Base-by-base conservation (phyloP, 2,888 invertebrate species). In the Orchesella flavescens region DNA sequence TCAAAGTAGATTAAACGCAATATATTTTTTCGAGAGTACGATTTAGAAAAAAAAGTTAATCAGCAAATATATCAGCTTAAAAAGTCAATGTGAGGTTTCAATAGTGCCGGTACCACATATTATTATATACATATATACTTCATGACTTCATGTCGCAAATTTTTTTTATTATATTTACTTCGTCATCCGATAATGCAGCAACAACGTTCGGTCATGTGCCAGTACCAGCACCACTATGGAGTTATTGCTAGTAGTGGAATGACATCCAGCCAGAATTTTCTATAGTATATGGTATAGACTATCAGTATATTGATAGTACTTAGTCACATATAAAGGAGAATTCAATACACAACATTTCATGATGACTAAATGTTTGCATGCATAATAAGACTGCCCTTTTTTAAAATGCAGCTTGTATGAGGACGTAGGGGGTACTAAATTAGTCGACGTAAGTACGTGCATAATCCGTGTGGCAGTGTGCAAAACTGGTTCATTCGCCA, bases 401-500 rank as follows among this genome's bases (percentile, higher is more conserved):
- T 1, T 34, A 46, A 75, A 76, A 57, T 34, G 34, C 66, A 76
- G 68, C 68, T 68, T 76, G 76, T 76, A 76, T 44, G 17, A 15
- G 68, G 44, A 59, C 55, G 43, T 68, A 66, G 66, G 76, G 68
- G 76, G 76, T 17, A 76, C 68, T 76, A 76, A 76, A 76, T 76
- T 76, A 76, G 76, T 66, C 55, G 68, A 57, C 43, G 57, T 59
- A 57, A 68, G 76, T 46, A 24, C 68, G 57, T 76, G 59, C 55
- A 53, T 43, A 68, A 76, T 59, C 66, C 68, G 44, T 57, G 65
- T 75, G 17, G n/a, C 53, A 44, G 76, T 15, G 23, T 76, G 76
- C 59, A 68, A 76, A 68, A 76, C 76, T 76, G 68, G 76, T 76
- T 76, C 68, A 76, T 76, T 76, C 53, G 13, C 66, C 21, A 59